phyloP scores from a whole-genome alignment of 2,888 invertebrate genomes.

The Anticlea derivata region DNA sequence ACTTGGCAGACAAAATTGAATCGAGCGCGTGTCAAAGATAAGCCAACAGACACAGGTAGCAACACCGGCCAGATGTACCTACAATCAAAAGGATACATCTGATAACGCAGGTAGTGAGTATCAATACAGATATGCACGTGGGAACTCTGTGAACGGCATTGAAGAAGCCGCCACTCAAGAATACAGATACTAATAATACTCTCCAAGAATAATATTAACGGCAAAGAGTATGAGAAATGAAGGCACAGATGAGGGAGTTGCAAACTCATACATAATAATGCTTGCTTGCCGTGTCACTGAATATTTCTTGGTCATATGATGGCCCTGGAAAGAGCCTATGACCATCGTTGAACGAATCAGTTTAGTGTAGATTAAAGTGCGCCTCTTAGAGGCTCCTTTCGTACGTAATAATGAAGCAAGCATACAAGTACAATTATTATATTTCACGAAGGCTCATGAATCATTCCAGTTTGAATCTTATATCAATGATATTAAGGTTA shows the following conservation, averaged over 20 bases:
- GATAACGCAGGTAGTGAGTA: slow-evolving; percentile 52
- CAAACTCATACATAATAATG: neutral
- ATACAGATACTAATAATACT: no score
- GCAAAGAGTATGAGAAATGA: slow-evolving; percentile 5
- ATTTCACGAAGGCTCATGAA: no score
- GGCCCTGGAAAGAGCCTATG: no score
- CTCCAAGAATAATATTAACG: neutral
- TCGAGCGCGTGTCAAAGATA: slow-evolving; percentile 12
- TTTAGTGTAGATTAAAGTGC: no score
- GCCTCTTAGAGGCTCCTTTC: no score
- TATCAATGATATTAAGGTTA: no score
- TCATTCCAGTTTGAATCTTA: no score
- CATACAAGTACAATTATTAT: no score
- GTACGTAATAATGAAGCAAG: no score
- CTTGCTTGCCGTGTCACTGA: no score
- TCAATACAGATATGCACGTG: slow-evolving; percentile 46
- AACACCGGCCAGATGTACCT: slow-evolving; percentile 11
- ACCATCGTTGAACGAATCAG: no score
- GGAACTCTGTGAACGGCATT: slow-evolving; percentile 51
- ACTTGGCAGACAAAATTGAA: neutral
- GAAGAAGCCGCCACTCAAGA: slow-evolving; percentile 30
- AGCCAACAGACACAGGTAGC: slow-evolving; percentile 17
- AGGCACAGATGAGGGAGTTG: slow-evolving; percentile 5
- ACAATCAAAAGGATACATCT: slow-evolving; percentile 33
- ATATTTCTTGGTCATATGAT: no score